Base-by-base conservation (phyloP, 2,113 vertebrate genomes). In the Cairina moschata region DNA sequence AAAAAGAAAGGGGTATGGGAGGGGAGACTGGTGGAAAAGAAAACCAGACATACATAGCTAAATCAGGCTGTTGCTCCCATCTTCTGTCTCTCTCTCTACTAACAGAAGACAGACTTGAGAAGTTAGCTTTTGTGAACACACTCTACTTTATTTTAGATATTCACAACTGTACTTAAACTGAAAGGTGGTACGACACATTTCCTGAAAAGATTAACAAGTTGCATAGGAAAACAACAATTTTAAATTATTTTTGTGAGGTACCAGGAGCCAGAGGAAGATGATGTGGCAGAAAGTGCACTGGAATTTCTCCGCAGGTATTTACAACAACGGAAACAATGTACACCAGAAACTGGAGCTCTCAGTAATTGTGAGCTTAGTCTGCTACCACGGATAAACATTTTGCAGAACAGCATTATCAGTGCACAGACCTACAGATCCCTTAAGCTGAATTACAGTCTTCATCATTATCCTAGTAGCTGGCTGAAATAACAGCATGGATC, bases 391-490 rank as follows among this genome's bases (percentile, higher is more conserved):
- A 88, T 68, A 94, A 94, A 76, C n/a, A 50, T 86, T 94, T 73
- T 73, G 60, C 34, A 78, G 87, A 50, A 72, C 23, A 71, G 66
- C 62, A 65, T 93, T 90, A 95, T 13, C 66, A 60, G 31, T 12
- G 17, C 80, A 63, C 52, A 96, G 82, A 83, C 42, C 82, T 90
- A 87, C 44, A 91, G 82, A 94, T 86, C 85, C 85, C 75, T 93
- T 83, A 96, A 95, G 85, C 82, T 96, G 93, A 95, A 94, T 77
- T 83, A 86, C 15, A 84, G 48, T 40, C 36, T 80, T 65, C 42
- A 81, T 90, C 63, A 78, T 86, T 82, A 93, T 88, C 83, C 73
- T 40, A 82, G 65, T 52, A 62, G 40, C 71, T 78, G 67, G 59
- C 82, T 46, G 69, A 94, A 77, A 54, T 81, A 93, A 81, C 42